A percentile compares a stretch with the other conserved stretches of the same genome.
phyloP scores from a whole-genome alignment of 2,113 vertebrate species.

The Lynx canadensis region DNA sequence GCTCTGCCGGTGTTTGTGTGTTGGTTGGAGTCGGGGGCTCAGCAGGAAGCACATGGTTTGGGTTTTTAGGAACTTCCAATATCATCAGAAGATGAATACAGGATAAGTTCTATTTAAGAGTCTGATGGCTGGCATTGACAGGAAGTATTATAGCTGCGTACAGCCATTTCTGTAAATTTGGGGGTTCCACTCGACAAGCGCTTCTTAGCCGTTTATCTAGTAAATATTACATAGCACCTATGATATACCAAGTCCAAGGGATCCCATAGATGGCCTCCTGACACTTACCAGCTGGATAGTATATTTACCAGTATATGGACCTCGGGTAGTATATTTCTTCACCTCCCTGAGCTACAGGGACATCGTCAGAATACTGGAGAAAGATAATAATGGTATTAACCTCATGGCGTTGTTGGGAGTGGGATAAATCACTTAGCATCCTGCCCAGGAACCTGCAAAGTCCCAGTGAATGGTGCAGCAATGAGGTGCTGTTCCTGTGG shows the following conservation, averaged over 20 bases:
- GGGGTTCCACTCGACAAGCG: neutral
- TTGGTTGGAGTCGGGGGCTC: no score
- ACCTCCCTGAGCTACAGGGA: neutral
- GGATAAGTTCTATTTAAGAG: neutral
- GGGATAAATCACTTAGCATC: neutral
- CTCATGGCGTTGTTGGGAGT: neutral
- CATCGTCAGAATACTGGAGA: neutral
- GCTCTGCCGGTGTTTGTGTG: neutral
- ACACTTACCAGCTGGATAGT: neutral
- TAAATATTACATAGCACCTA: neutral
- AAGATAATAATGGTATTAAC: neutral
- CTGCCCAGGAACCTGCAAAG: neutral
- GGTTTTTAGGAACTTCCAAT: neutral
- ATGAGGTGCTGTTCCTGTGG: neutral
- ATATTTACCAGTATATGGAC: no score
- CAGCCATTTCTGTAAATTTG: neutral
- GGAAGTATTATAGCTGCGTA: neutral
- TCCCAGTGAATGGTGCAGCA: fast-evolving
- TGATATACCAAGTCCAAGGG: neutral
- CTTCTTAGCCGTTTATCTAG: neutral
- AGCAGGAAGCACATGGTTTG: neutral
- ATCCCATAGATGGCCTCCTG: fast-evolving
- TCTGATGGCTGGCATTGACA: neutral
- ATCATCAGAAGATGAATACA: neutral
- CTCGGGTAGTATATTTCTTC: neutral